These are phyloP conservation scores for Proteles cristata DNA, from an alignment of 2,113 vertebrate genomes.

Conservation along the genomic window DNA sequence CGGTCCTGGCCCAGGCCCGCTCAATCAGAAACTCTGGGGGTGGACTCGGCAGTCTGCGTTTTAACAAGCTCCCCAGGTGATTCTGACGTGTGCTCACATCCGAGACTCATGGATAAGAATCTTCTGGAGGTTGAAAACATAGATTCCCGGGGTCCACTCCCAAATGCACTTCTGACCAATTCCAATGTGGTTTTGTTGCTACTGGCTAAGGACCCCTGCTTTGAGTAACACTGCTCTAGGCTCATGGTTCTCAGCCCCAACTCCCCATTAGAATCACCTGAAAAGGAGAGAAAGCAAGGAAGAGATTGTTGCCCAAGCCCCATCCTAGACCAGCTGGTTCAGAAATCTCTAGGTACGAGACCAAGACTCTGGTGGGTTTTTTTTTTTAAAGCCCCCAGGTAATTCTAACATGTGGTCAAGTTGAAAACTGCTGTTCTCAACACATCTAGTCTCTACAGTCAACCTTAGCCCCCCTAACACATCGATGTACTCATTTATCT, in stretches of 20 bases:
- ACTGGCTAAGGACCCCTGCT: neutral
- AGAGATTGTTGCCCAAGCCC: neutral
- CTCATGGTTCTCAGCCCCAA: neutral
- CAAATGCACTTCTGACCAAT: conserved; percentile 3
- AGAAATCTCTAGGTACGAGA: neutral
- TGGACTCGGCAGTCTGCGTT: neutral
- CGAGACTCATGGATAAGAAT: neutral
- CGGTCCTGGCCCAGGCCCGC: neutral
- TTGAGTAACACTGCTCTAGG: neutral
- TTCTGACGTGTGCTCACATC: neutral
- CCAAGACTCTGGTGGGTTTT: neutral
- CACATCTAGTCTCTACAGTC: neutral
- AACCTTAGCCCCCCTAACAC: neutral
- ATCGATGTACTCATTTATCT: neutral
- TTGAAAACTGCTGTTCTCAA: neutral
- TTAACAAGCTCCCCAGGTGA: neutral
- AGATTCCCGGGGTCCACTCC: neutral
- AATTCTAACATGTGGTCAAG: neutral
- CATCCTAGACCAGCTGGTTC: neutral
- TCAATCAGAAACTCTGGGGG: neutral
- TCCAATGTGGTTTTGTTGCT: neutral
- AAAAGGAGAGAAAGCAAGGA: neutral
- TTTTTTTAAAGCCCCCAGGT: too few species aligned
- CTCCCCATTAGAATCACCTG: neutral
- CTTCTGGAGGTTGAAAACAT: neutral